Percentiles rank a stretch among this genome's conserved stretches.
Conservation (phyloP, 2,888 invertebrate species). For the Iphiclides podalirius region DNA sequence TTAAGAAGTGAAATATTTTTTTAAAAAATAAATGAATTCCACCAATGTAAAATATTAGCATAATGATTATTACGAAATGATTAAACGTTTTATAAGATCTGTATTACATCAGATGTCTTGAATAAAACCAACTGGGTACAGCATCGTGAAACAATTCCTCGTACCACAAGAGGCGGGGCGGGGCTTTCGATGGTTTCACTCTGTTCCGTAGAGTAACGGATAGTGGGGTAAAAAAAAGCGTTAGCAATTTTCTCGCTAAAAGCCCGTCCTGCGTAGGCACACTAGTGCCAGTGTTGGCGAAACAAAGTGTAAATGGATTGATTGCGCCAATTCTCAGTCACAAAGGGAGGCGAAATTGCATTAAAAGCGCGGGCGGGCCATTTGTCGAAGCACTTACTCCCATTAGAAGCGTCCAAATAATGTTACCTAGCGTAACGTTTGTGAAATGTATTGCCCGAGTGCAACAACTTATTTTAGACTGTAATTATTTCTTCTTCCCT, state of each 20-base stretch:
- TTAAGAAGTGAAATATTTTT: not conserved
- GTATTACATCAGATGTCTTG: too few species aligned
- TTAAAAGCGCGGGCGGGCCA: constrained; percentile 78
- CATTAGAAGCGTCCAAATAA: constrained; percentile 74
- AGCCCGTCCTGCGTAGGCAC: constrained; percentile 46
- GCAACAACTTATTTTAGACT: constrained; percentile 31
- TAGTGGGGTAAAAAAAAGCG: constrained; percentile 32
- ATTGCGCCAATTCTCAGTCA: constrained; percentile 76
- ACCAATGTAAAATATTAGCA: too few species aligned
- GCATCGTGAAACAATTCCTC: too few species aligned
- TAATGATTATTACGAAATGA: too few species aligned
- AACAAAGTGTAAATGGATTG: constrained; percentile 81
- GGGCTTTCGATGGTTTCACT: not conserved
- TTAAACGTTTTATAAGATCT: too few species aligned
- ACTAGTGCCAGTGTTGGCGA: constrained; percentile 62
- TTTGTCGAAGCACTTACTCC: constrained; percentile 75
- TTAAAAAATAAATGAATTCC: too few species aligned
- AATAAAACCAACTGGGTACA: too few species aligned
- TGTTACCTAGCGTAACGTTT: constrained; percentile 66
- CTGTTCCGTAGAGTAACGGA: constrained; percentile 6
- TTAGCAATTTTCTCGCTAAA: constrained; percentile 60
- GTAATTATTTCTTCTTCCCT: constrained; percentile 26
- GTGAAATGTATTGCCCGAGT: constrained; percentile 38
- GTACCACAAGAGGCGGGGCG: too few species aligned
- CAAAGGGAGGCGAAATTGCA: constrained; percentile 77